These are phyloP conservation scores for Eupithecia pulchellata DNA, from an alignment of 2,888 invertebrate genomes.

Conservation along the genomic window DNA sequence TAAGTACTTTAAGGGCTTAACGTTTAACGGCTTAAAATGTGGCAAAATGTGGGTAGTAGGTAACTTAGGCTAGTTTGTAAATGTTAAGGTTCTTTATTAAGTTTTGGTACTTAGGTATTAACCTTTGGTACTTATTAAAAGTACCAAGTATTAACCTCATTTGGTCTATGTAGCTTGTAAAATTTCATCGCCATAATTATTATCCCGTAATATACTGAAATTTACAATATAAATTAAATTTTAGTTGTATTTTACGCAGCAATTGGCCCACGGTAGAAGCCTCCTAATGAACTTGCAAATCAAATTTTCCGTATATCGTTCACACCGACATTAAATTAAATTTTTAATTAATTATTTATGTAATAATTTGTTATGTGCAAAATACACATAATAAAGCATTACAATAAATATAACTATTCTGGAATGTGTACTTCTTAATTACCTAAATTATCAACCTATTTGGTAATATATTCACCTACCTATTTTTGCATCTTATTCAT, in stretches of 20 bases:
- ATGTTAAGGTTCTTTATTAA: not conserved
- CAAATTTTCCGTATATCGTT: not conserved
- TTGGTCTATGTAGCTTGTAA: not conserved
- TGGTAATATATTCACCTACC: not conserved
- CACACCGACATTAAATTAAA: not conserved
- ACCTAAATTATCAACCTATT: not conserved
- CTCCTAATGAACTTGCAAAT: not conserved
- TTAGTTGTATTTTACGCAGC: not conserved
- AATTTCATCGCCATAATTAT: not conserved
- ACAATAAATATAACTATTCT: too few species aligned
- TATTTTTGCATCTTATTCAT: not conserved
- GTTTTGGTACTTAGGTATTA: too few species aligned
- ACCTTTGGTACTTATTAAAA: not conserved
- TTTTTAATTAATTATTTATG: not conserved
- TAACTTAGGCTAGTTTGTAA: constrained; percentile 4
- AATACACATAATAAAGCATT: too few species aligned
- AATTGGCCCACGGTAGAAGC: not conserved
- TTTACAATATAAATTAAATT: not conserved
- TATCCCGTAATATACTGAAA: not conserved
- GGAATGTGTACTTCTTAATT: too few species aligned
- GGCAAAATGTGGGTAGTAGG: not conserved
- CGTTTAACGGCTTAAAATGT: not conserved
- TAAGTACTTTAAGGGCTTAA: constrained; percentile 14
- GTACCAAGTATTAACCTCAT: not conserved
- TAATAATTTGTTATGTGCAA: too few species aligned